Evolutionary conservation across 2,888 invertebrate species (phyloP).

Genomic region (Morinoia aosen): DNA sequence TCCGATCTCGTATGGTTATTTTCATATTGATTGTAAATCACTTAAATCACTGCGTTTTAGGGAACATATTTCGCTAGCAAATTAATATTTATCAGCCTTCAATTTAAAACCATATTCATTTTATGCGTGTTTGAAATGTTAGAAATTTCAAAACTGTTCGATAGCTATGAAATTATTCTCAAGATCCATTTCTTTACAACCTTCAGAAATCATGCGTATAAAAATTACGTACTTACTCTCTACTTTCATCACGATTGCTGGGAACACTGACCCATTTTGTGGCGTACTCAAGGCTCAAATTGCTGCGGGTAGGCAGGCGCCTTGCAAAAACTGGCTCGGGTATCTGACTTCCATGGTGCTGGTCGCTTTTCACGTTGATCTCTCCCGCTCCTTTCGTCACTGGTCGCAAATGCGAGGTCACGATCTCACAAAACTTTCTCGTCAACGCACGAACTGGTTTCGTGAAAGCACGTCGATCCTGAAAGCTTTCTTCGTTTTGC

Average conservation of each 20-base stretch:
- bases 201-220: neutral
- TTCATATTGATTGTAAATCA: no score
- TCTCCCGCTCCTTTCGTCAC: neutral
- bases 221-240: neutral
- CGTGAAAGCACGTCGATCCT: neutral
- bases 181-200: neutral
- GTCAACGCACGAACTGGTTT: neutral
- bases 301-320: neutral
- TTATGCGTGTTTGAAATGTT: no score
- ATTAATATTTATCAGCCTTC: no score
- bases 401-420: constrained; percentile 22
- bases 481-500: neutral
- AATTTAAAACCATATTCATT: no score
- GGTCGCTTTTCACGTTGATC: neutral
- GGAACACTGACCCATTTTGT: neutral
- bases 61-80: no score
- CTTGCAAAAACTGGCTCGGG: neutral
- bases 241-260: neutral
- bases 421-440: constrained; percentile 13
- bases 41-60: no score
- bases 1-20: no score
- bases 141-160: no score
- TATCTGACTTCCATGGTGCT: neutral
- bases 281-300: neutral
- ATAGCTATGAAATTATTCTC: no score